These are phyloP conservation scores for Toxotes chatareus DNA, from an alignment of 2,113 vertebrate species.

Conservation along the genomic window DNA sequence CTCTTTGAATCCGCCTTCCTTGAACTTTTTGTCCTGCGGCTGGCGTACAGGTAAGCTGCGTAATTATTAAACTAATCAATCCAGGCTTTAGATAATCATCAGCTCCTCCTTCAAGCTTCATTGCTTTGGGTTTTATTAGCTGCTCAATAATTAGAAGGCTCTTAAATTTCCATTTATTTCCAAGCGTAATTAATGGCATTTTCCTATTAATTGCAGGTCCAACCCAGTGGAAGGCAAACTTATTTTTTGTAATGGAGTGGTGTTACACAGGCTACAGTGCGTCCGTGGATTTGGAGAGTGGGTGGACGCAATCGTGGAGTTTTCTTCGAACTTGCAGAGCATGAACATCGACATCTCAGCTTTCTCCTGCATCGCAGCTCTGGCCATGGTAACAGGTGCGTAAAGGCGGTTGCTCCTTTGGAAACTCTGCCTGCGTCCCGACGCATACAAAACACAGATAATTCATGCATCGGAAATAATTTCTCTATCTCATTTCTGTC, in stretches of 20 bases:
- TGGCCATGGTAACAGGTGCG: conserved; percentile 99
- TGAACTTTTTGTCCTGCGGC: conserved; percentile 96
- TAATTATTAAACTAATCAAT: conserved; percentile 59
- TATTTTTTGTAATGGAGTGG: conserved; percentile 99
- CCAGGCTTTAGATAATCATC: conserved; percentile 56
- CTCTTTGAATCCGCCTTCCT: conserved; percentile 99
- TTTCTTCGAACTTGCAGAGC: conserved; percentile 98
- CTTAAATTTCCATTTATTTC: conserved; percentile 90
- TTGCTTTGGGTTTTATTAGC: conserved; percentile 89
- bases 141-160: conserved; percentile 88
- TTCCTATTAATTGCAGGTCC: conserved; percentile 90
- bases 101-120: conserved; percentile 84
- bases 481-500: background rate
- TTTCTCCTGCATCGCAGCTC: conserved; percentile 98
- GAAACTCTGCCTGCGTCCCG: background rate
- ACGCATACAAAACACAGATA: background rate
- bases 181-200: conserved; percentile 88
- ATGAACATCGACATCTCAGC: conserved; percentile 99
- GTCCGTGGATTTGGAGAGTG: conserved; percentile 99
- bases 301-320: conserved; percentile 98
- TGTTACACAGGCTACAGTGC: conserved; percentile 97
- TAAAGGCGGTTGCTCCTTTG: conserved; percentile 42
- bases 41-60: conserved; percentile 92
- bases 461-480: background rate
- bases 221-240: conserved; percentile 99